Evolutionary conservation across 2,113 vertebrate genomes (phyloP).

Genomic region (Electrona antarctica): DNA sequence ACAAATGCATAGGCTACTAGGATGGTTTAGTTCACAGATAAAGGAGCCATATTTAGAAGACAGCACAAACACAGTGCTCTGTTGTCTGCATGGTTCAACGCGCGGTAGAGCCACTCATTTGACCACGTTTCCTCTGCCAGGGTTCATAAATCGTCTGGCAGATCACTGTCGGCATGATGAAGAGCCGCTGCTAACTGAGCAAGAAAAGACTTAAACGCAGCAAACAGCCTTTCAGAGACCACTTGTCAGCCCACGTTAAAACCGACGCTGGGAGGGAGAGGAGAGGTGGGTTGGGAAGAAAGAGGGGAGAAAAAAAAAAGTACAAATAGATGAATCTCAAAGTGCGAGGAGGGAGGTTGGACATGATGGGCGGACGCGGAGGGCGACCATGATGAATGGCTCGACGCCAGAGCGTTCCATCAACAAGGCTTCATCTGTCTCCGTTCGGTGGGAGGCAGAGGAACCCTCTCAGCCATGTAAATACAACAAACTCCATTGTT

Average conservation of each 20-base stretch:
- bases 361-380: constrained; percentile 59
- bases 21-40: background rate
- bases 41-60: background rate
- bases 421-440: constrained; percentile 70
- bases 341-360: constrained; percentile 5
- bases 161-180: constrained; percentile 31
- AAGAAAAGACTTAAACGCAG: constrained; percentile 32
- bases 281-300: constrained; percentile 9
- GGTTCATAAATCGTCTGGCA: constrained; percentile 23
- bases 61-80: constrained; percentile 5
- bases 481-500: constrained; percentile 49
- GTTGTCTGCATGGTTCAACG: background rate
- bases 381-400: constrained; percentile 64
- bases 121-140: constrained; percentile 17
- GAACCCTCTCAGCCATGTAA: constrained; percentile 66
- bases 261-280: constrained; percentile 17
- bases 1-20: background rate
- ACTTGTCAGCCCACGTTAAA: constrained; percentile 53
- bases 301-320: constrained; percentile 4
- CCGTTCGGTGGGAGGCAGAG: constrained; percentile 42
- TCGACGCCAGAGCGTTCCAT: constrained; percentile 52
- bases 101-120: constrained; percentile 1
- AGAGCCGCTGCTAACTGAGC: constrained; percentile 24
- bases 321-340: background rate
- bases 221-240: constrained; percentile 32